phyloP scores from a whole-genome alignment of 2,113 vertebrate genomes.

The Butorides virescens region DNA sequence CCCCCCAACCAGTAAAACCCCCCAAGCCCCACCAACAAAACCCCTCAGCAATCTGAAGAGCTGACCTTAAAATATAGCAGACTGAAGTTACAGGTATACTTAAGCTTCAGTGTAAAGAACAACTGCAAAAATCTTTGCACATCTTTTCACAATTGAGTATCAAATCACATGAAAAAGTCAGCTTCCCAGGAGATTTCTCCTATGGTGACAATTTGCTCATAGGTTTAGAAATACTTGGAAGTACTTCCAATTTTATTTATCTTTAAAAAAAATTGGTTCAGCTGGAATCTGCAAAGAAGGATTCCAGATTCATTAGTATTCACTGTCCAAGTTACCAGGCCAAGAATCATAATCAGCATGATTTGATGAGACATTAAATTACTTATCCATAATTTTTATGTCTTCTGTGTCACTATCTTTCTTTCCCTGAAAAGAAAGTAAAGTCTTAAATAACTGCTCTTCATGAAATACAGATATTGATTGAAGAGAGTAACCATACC shows the following conservation, averaged over 20 bases:
- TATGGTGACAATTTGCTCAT: background rate
- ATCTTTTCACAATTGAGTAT: background rate
- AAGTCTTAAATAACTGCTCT: background rate
- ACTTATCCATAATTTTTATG: background rate
- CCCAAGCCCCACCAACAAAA: background rate
- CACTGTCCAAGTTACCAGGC: background rate
- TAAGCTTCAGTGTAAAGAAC: background rate
- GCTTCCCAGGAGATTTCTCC: background rate
- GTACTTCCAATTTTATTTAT: background rate
- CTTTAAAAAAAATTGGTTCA: background rate
- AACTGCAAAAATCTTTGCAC: background rate
- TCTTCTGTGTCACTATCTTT: background rate
- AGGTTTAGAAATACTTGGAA: background rate
- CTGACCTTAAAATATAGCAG: background rate
- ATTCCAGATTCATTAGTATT: background rate
- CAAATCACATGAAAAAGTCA: background rate
- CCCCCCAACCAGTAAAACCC: fast-evolving
- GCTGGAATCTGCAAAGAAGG: background rate
- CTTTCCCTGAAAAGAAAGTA: background rate
- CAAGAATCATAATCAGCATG: background rate
- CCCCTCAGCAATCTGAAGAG: background rate
- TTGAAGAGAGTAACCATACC: background rate
- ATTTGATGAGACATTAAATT: background rate
- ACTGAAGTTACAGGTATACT: background rate
- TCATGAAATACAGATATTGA: background rate